Evolutionary conservation across 2,797 vertebrate species (phyloP).

Genomic region (Buphagus erythrorhynchus): DNA sequence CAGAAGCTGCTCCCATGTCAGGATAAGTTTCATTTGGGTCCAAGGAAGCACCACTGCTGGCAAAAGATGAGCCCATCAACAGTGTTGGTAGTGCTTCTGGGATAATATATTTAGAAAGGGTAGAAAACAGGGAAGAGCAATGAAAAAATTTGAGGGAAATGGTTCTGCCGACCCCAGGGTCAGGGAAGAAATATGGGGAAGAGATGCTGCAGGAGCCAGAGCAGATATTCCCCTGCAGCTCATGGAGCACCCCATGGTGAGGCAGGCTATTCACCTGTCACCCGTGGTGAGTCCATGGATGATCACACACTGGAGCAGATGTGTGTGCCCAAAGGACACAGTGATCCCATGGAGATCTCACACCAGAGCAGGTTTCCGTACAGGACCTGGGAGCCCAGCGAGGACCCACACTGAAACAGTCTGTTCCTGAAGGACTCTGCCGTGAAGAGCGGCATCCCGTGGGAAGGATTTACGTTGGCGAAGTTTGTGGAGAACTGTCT

Average conservation of each 20-base stretch:
- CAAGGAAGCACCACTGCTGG: not conserved
- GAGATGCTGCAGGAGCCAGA: not conserved
- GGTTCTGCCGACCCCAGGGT: not conserved
- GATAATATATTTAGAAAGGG: not conserved
- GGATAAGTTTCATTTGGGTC: not conserved
- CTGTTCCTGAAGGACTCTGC: not conserved
- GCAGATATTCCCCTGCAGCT: not conserved
- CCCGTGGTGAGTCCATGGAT: not conserved
- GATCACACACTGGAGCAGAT: not conserved
- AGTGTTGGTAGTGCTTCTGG: rapidly evolving
- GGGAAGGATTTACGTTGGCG: rapidly evolving
- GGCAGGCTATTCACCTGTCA: not conserved
- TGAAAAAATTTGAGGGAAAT: not conserved
- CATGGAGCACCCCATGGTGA: not conserved
- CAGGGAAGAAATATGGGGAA: not conserved
- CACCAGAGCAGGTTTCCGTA: not conserved
- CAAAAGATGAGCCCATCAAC: not conserved
- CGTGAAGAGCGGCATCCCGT: rapidly evolving
- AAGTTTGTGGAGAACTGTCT: not conserved
- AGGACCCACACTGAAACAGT: rapidly evolving
- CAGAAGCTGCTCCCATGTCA: not conserved
- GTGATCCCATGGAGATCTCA: not conserved
- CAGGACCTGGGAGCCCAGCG: rapidly evolving
- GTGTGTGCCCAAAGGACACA: rapidly evolving
- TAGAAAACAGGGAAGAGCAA: not conserved